Conservation (phyloP, 2,113 vertebrate genomes). For the Macrotis lagotis region DNA sequence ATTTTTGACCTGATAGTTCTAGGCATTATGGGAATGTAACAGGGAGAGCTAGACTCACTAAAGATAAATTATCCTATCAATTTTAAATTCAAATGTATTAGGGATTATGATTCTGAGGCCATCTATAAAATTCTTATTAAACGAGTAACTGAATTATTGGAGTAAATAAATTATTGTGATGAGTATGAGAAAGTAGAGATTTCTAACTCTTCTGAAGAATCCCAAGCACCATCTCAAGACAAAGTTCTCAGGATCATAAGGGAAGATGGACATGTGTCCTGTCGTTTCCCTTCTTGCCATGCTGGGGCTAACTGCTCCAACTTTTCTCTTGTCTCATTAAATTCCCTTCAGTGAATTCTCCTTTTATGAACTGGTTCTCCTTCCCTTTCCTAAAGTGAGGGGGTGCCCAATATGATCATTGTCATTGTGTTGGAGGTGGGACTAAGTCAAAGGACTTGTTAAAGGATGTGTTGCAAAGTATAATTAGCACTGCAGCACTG, state of each 20-base stretch:
- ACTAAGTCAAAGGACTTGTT: background rate
- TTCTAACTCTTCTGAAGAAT: background rate
- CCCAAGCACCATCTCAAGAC: background rate
- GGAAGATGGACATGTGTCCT: background rate
- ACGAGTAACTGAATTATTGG: background rate
- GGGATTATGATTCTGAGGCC: background rate
- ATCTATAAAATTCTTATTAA: background rate
- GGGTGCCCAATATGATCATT: background rate
- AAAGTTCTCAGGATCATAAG: background rate
- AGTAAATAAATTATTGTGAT: background rate
- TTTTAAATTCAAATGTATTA: background rate
- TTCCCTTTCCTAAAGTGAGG: background rate
- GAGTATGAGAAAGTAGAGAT: background rate
- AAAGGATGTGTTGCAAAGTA: background rate
- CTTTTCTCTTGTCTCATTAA: background rate
- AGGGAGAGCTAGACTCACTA: background rate
- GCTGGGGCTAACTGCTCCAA: background rate
- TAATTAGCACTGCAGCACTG: background rate
- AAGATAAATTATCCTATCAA: background rate
- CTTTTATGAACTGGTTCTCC: background rate
- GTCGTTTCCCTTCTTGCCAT: background rate
- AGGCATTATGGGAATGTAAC: background rate
- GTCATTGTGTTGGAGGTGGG: background rate
- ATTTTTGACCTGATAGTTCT: background rate
- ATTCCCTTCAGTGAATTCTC: background rate